Percentiles rank a stretch among this genome's conserved stretches.
phyloP scores from a whole-genome alignment of 2,888 invertebrate genomes.

The Tenthredo livida region DNA sequence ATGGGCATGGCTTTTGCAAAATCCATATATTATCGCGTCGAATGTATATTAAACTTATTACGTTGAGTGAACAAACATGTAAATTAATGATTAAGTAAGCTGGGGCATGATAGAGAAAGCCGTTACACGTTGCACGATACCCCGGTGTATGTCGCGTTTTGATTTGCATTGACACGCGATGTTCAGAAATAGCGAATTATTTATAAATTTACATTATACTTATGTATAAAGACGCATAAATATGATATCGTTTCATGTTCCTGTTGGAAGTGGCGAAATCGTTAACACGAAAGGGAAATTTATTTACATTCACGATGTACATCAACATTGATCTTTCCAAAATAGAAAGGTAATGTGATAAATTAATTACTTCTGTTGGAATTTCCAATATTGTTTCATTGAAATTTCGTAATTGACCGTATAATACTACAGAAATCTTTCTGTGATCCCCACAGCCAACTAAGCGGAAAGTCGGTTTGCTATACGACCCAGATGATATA shows the following conservation, averaged over 20 bases:
- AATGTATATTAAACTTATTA: neutral
- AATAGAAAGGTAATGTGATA: neutral
- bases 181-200: neutral
- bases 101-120: neutral
- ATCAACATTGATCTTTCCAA: neutral
- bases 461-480: neutral
- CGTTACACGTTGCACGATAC: neutral
- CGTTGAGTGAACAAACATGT: neutral
- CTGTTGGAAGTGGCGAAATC: neutral
- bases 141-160: neutral
- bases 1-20: neutral
- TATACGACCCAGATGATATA: constrained; percentile 15
- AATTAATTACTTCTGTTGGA: neutral
- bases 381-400: neutral
- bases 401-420: neutral
- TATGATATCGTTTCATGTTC: neutral
- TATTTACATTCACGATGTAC: neutral
- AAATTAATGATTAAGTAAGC: neutral
- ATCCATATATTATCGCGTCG: neutral
- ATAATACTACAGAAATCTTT: neutral
- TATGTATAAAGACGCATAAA: neutral
- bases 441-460: neutral
- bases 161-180: neutral
- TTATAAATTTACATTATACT: neutral
- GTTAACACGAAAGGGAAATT: constrained; percentile 24